phyloP scores from a whole-genome alignment of 2,797 vertebrate species.

The Sebastes hubbsi region DNA sequence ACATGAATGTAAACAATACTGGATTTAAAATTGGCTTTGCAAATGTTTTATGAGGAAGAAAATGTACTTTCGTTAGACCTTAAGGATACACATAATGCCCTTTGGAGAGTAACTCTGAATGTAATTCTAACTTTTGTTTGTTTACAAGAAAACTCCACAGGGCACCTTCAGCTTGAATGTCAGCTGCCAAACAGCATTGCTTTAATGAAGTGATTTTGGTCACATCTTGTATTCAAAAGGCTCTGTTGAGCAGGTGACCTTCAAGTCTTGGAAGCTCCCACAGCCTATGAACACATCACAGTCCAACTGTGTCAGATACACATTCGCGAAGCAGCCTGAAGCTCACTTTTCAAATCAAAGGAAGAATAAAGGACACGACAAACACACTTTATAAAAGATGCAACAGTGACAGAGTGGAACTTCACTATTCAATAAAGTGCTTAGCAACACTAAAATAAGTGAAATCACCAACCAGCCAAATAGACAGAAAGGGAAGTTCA shows the following conservation, averaged over 20 bases:
- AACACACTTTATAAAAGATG: neutral
- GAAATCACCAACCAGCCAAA: neutral
- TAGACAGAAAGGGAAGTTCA: neutral
- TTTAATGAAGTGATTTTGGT: neutral
- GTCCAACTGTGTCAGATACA: neutral
- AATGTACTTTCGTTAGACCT: neutral
- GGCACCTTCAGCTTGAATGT: neutral
- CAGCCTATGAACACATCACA: neutral
- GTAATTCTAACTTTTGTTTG: neutral
- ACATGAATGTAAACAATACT: neutral
- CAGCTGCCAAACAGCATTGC: neutral
- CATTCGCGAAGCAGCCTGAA: neutral
- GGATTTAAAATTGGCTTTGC: neutral
- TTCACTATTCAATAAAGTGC: neutral
- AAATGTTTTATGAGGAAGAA: neutral
- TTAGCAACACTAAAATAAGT: neutral
- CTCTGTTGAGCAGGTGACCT: neutral
- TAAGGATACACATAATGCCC: neutral
- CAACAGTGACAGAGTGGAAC: neutral
- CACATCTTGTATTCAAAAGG: neutral
- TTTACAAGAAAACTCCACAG: neutral
- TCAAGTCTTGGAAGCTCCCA: neutral
- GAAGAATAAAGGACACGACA: neutral
- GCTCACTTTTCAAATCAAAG: neutral
- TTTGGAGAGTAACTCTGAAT: neutral